Conservation (phyloP, 1,140 invertebrate genomes). For the Cepaea nemoralis region DNA sequence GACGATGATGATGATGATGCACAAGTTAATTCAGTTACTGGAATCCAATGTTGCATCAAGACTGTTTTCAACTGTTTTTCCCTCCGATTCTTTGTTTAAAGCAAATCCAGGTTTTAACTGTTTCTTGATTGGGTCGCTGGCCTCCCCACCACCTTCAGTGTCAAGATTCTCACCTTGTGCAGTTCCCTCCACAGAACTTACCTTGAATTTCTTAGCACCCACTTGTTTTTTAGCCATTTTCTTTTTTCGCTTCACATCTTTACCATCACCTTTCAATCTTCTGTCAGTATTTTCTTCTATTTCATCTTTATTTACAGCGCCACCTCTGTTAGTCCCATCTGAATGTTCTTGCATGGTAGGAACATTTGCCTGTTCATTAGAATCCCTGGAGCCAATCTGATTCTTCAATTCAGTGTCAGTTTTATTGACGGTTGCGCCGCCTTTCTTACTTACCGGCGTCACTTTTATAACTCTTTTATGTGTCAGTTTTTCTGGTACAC, state of each 20-base stretch:
- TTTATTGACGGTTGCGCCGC: background rate
- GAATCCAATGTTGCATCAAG: background rate
- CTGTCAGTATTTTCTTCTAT: slow-evolving; percentile 19
- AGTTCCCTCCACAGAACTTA: slow-evolving; percentile 34
- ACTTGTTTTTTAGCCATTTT: background rate
- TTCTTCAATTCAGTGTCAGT: background rate
- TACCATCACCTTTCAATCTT: slow-evolving; percentile 24
- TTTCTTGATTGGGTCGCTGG: too few relatives aligned
- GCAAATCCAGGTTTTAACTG: too few relatives aligned
- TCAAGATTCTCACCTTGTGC: slow-evolving; percentile 7
- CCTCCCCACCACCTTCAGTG: too few relatives aligned
- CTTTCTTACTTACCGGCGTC: background rate
- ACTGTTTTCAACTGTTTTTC: background rate
- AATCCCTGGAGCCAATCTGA: too few relatives aligned
- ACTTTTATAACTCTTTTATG: background rate
- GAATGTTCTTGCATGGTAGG: background rate
- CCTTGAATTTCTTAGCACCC: slow-evolving; percentile 37
- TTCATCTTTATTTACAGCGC: background rate
- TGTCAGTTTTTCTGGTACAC: background rate
- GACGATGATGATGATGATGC: too few relatives aligned
- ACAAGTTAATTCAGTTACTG: too few relatives aligned
- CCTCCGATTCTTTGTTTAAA: too few relatives aligned
- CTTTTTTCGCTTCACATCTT: background rate
- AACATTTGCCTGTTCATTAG: background rate
- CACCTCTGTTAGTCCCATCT: background rate